Conservation (phyloP, 2,888 invertebrate genomes). For the Eupithecia tripunctaria region DNA sequence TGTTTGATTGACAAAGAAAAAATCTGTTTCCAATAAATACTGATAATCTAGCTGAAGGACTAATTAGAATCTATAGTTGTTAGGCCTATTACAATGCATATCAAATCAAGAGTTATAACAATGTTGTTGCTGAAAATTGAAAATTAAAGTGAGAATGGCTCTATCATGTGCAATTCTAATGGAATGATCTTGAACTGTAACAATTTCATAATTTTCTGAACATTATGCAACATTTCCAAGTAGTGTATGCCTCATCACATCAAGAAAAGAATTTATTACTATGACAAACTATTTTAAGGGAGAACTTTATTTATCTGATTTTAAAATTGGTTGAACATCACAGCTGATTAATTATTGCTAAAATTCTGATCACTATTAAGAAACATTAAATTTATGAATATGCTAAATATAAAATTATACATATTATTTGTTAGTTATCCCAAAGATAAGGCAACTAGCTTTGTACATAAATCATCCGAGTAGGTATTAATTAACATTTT, state of each 20-base stretch:
- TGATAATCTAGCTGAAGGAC: no score
- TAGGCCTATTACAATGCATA: constrained; percentile 10
- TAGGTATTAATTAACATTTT: constrained; percentile 39
- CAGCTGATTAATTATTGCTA: not conserved
- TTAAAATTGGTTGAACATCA: not conserved
- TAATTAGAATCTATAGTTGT: no score
- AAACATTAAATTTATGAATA: not conserved
- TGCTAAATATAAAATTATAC: constrained; percentile 11
- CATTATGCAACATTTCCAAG: not conserved
- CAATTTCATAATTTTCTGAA: not conserved
- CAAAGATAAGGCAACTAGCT: constrained; percentile 43
- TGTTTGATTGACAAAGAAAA: no score
- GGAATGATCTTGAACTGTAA: not conserved
- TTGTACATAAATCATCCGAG: constrained; percentile 47
- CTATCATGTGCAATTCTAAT: constrained; percentile 65
- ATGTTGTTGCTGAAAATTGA: constrained; percentile 36
- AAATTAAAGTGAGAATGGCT: constrained; percentile 42
- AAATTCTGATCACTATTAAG: not conserved
- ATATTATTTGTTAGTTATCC: constrained; percentile 29
- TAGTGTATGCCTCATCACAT: constrained; percentile 4
- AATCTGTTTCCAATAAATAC: no score
- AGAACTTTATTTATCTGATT: not conserved
- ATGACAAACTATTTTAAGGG: not conserved
- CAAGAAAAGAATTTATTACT: not conserved
- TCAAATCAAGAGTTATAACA: constrained; percentile 27